Evolutionary conservation across 1,140 invertebrate genomes (phyloP).

Genomic region (Musca vetustissima): DNA sequence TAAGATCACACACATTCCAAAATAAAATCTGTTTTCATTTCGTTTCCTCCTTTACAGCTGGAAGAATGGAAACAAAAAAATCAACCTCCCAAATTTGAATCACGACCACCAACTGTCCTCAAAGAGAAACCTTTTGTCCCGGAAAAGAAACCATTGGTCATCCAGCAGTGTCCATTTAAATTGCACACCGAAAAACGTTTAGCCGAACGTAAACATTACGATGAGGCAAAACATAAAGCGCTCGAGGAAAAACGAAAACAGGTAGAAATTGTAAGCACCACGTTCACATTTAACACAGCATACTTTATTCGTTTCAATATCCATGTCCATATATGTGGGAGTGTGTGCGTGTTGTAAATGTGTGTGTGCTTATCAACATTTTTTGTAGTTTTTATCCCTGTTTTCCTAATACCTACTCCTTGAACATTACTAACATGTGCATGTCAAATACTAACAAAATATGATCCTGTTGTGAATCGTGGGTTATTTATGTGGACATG

Average conservation of each 20-base stretch:
- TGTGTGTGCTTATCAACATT: no score
- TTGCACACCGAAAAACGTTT: conserved; percentile 41
- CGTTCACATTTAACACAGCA: conserved; percentile 18
- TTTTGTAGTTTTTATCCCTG: no score
- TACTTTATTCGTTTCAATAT: no score
- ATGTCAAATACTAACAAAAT: no score
- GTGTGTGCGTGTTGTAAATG: no score
- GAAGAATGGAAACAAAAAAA: conserved; percentile 27
- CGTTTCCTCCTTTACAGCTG: conserved; percentile 18
- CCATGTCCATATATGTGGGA: no score
- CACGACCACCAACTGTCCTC: not conserved
- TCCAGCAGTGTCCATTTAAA: conserved; percentile 36
- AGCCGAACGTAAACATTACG: conserved; percentile 42
- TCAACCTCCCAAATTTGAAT: conserved; percentile 27
- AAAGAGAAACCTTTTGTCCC: conserved; percentile 33
- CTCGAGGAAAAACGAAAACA: conserved; percentile 39
- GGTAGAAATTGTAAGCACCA: conserved; percentile 37
- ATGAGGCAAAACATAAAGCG: conserved; percentile 34
- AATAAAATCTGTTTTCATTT: no score
- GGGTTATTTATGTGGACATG: no score
- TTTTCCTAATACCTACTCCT: no score
- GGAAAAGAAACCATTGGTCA: conserved; percentile 11
- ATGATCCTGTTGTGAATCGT: no score
- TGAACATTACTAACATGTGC: no score
- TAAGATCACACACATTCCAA: not conserved